Percentiles rank a stretch among this genome's conserved stretches.
Conservation (phyloP, 2,888 invertebrate species). For the Drosophila colorata region DNA sequence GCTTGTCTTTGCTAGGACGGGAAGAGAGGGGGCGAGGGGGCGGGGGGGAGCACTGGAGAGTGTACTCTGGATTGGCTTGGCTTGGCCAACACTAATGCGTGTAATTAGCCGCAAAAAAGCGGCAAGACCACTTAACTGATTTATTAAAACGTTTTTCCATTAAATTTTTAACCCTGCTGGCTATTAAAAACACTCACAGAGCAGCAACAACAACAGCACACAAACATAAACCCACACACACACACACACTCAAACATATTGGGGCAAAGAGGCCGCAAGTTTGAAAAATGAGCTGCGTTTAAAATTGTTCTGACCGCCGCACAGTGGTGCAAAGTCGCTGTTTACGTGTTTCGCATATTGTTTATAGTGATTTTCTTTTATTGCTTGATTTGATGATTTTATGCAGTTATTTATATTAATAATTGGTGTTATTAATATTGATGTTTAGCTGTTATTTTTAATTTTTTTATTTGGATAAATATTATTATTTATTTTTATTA, state of each 20-base stretch:
- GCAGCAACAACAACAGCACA: slow-evolving; percentile 9
- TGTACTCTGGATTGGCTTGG: slow-evolving; percentile 42
- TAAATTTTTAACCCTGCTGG: slow-evolving; percentile 81
- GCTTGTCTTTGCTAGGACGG: not conserved
- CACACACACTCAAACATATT: slow-evolving; percentile 34
- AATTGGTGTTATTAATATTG: no score
- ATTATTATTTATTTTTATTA: no score
- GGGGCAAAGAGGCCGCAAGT: slow-evolving; percentile 64
- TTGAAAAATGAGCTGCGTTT: slow-evolving; percentile 76
- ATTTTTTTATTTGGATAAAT: no score
- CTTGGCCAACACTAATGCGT: slow-evolving; percentile 77
- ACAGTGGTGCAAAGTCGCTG: slow-evolving; percentile 48
- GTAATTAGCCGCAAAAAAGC: slow-evolving; percentile 82
- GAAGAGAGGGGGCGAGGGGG: not conserved
- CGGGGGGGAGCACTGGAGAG: not conserved
- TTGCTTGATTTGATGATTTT: no score
- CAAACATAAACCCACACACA: slow-evolving; percentile 37
- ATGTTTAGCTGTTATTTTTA: no score
- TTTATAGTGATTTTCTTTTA: no score
- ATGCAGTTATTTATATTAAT: no score
- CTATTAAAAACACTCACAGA: slow-evolving; percentile 73
- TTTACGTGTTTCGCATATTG: no score
- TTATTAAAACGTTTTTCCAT: slow-evolving; percentile 81
- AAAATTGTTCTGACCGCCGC: slow-evolving; percentile 66
- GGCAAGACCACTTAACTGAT: slow-evolving; percentile 81